Evolutionary conservation across 2,113 vertebrate species (phyloP), one percentile per base, ranked within the genome.

Genomic region (Apteryx owenii): DNA sequence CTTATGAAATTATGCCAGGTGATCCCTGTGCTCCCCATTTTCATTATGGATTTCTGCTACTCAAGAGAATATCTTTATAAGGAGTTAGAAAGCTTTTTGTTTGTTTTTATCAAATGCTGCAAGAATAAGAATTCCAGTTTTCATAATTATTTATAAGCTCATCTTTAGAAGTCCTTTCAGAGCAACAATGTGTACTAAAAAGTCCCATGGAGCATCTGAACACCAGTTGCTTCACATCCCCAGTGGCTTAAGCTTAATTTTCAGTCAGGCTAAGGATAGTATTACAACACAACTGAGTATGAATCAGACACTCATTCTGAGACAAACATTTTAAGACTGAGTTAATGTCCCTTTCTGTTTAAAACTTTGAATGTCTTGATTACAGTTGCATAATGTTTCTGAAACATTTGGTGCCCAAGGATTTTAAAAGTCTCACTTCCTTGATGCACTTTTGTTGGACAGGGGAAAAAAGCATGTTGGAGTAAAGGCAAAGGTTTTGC

Each of bases 1-100:
- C 48, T 44, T 19, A 40, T 44, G 70, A 3, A 42, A 65, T 8
- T 18, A 7, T 53, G 20, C 28, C 31, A 40, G 33, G 68, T 29
- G 16, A 10, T 71, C 8, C 68, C 28, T 42, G 70, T 48, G 48
- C 73, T 46, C 61, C 88, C 58, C 8, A 0, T 3, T n/a, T 77
- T 70, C 6, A 0, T 28, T 11, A 3, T 28, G 51, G 31, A 4
- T 65, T 78, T 79, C 5, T 68, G 22, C n/a, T 36, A 1, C n/a
- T 76, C 51, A 5, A 23, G 48, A 31, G 8, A 40, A 1, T 31
- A 31, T 44, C 38, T 70, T 38, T 33, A 4, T 20, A 54, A 54
- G 22, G 62, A 65, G 36, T 33, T 14, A 7, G 6, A n/a, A 73
- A 10, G 18, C 42, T 61, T 42, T 22, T 46, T 46, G 44, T 69